phyloP scores from a whole-genome alignment of 2,797 vertebrate species.

The Sebastes variabilis region DNA sequence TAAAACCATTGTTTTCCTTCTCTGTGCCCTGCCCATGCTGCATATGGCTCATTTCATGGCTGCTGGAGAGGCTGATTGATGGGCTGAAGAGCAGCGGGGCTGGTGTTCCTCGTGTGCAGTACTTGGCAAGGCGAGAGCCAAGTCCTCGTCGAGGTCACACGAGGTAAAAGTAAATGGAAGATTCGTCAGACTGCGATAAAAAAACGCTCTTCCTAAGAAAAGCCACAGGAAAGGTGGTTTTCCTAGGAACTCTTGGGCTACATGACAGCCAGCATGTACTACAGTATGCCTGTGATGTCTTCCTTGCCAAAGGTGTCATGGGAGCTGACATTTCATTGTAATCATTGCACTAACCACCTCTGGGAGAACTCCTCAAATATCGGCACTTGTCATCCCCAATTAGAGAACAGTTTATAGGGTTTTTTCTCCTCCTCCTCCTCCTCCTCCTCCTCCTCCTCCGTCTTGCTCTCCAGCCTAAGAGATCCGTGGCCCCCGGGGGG shows the following conservation, averaged over 20 bases:
- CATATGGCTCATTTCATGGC: slow-evolving; percentile 70
- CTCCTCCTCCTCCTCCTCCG: background rate
- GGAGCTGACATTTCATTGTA: slow-evolving; percentile 53
- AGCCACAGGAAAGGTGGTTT: slow-evolving; percentile 7
- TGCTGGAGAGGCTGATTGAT: slow-evolving; percentile 70
- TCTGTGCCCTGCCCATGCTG: slow-evolving; percentile 15
- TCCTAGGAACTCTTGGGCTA: background rate
- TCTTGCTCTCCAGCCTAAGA: slow-evolving; percentile 20
- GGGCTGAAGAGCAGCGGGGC: slow-evolving; percentile 26
- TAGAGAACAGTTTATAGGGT: slow-evolving; percentile 37
- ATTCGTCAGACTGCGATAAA: slow-evolving; percentile 17
- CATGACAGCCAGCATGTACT: background rate
- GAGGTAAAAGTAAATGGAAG: slow-evolving; percentile 37
- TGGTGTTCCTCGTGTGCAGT: slow-evolving; percentile 25
- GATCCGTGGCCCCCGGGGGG: slow-evolving; percentile 45
- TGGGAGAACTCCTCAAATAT: slow-evolving; percentile 49
- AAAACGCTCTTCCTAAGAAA: slow-evolving; percentile 8
- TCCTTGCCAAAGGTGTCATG: slow-evolving; percentile 13
- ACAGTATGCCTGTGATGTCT: slow-evolving; percentile 3
- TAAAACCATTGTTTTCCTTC: slow-evolving; percentile 39
- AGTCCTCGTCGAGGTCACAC: slow-evolving; percentile 31
- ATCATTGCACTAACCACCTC: slow-evolving; percentile 35
- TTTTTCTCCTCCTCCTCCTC: slow-evolving; percentile 18
- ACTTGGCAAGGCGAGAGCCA: background rate
- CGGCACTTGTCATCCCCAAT: slow-evolving; percentile 53